Base-by-base conservation (phyloP, 2,797 vertebrate species). In the Peromyscus attwateri region DNA sequence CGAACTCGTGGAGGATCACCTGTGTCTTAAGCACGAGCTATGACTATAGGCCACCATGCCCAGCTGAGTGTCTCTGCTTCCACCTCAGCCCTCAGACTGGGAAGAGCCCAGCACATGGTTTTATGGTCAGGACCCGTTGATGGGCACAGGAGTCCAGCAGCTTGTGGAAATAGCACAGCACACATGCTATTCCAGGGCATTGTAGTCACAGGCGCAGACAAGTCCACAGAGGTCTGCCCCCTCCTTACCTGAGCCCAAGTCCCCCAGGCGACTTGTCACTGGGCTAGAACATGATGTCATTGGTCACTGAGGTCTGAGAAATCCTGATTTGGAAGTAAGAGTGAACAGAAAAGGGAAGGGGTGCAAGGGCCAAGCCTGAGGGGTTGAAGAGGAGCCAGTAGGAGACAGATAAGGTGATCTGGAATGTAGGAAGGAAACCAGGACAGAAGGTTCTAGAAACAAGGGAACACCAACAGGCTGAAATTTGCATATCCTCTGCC, bases 371-470 rank as follows among this genome's bases (percentile, higher is more conserved):
- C 77, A 55, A 49, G 31, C 1, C 14, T 29, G 49, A 52, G 60
- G 70, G 79, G 23, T 3, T 46, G 77, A n/a, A 71, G 81, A 92
- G 84, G 92, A 77, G 40, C 77, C 70, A 7, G 49, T 6, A 85
- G 57, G 95, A 84, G 75, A 77, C 73, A 43, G 95, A 81, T 96
- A 84, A 94, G 89, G 84, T 4, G 64, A 55, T 40, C 23, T 17
- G 84, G 34, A 68, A 90, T 46, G 87, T 80, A 71, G 79, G 43
- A 66, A 52, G 84, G 57, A 70, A 77, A 71, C 57, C 55, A 60
- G 40, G 40, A 87, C 0, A 1, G 94, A 95, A 96, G 85, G 76
- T 95, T 97, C 96, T 95, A 27, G 92, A 96, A 95, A 87, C 57
- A 52, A 79, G 10, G 23, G 68, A 88, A 89, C 57, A 87, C 46